phyloP scores from a whole-genome alignment of 2,888 invertebrate genomes.

The Cheilosia pagana region DNA sequence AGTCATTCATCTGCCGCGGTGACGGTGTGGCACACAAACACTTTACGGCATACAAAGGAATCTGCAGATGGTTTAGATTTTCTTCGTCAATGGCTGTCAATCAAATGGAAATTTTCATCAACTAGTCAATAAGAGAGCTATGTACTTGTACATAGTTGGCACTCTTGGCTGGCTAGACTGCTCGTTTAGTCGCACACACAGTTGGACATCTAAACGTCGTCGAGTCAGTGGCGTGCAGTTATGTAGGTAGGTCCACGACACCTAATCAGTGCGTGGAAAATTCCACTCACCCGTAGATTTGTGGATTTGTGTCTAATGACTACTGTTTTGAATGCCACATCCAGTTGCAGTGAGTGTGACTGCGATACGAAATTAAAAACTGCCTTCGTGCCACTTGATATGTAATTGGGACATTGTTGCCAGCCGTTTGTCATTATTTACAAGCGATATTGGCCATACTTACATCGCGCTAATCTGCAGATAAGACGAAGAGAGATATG shows the following conservation, averaged over 20 bases:
- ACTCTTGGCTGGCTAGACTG: slow-evolving; percentile 9
- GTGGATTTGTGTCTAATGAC: not conserved
- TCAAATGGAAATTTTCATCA: not conserved
- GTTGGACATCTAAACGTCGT: not conserved
- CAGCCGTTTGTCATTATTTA: not conserved
- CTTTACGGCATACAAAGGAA: not conserved
- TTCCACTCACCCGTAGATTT: slow-evolving; percentile 9
- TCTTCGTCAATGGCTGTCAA: slow-evolving; percentile 12
- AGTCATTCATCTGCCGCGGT: not conserved
- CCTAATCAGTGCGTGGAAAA: slow-evolving; percentile 23
- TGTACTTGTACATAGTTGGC: not conserved
- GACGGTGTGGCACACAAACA: not conserved
- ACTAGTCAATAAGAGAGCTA: not conserved
- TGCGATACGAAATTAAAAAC: too few relatives aligned
- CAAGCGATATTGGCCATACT: not conserved
- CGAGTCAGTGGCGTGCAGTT: not conserved
- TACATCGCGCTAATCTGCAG: not conserved
- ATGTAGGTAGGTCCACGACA: not conserved
- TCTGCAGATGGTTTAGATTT: not conserved
- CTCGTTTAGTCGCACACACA: slow-evolving; percentile 13
- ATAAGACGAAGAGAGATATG: not conserved
- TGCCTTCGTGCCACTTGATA: too few relatives aligned
- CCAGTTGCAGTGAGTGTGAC: too few relatives aligned
- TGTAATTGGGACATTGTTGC: not conserved
- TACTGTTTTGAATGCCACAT: too few relatives aligned